Conservation (phyloP, 2,113 vertebrate species). For the Boulengeromyrus knoepffleri region DNA sequence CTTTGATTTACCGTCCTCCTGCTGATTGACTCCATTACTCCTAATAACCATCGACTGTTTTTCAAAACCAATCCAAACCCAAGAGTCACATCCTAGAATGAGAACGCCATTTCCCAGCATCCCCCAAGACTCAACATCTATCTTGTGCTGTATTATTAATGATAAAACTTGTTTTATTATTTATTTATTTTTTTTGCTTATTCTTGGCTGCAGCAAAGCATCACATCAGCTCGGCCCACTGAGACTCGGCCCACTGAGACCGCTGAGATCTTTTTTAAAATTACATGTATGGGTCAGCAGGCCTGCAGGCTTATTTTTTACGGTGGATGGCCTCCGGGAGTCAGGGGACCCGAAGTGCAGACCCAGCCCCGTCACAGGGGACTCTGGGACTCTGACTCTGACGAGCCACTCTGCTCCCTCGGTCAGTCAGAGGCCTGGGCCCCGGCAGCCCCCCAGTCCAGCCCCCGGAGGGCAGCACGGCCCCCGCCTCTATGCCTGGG, state of each 20-base stretch:
- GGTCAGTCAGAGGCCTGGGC: neutral
- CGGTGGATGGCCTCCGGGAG: neutral
- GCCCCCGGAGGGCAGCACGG: neutral
- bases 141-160: neutral
- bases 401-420: neutral
- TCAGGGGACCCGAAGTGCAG: neutral
- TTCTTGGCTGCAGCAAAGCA: neutral
- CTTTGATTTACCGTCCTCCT: constrained; percentile 1
- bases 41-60: neutral
- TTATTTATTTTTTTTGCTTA: neutral
- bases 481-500: constrained; percentile 6
- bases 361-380: neutral
- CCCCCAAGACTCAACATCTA: neutral
- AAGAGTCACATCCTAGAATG: neutral
- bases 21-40: constrained; percentile 8
- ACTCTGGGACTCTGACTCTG: neutral
- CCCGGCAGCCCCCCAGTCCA: neutral
- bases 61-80: neutral
- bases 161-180: neutral
- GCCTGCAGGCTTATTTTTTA: neutral
- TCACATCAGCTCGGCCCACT: neutral
- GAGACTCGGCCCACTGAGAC: too few relatives aligned
- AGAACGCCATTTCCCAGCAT: constrained; percentile 8
- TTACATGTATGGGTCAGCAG: constrained; percentile 1
- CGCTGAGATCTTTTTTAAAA: neutral